These are phyloP conservation scores for Bedellia somnulentella DNA, from an alignment of 2,888 invertebrate genomes.

Conservation along the genomic window DNA sequence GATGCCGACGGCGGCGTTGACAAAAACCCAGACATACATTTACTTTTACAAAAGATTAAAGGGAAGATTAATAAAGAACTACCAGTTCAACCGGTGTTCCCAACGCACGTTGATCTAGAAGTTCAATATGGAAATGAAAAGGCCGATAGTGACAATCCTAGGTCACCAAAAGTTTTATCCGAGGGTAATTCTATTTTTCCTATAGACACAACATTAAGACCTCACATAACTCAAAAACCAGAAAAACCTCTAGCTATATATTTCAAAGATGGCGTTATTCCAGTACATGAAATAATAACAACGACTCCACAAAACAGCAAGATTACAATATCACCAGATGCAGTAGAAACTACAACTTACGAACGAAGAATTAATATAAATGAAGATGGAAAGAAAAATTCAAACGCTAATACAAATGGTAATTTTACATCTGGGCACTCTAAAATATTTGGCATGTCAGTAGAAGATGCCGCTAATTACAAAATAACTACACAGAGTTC, in stretches of 20 bases:
- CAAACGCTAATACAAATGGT: conserved; percentile 12
- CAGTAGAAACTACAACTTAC: no score
- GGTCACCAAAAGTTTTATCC: conserved; percentile 29
- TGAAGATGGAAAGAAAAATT: not conserved
- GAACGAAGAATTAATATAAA: no score
- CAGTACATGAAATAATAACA: no score
- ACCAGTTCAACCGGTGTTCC: conserved; percentile 39
- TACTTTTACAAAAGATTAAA: conserved; percentile 19
- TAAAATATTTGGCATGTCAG: conserved; percentile 63
- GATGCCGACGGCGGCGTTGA: conserved; percentile 21
- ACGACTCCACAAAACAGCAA: not conserved
- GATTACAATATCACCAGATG: no score
- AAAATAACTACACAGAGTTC: conserved; percentile 52
- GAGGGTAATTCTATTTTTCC: conserved; percentile 15
- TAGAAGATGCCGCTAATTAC: conserved; percentile 61
- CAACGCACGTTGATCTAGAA: conserved; percentile 44
- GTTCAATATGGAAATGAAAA: conserved; percentile 55
- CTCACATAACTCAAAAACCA: conserved; percentile 48
- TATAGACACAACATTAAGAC: conserved; percentile 38
- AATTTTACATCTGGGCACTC: conserved; percentile 66
- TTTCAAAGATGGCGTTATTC: conserved; percentile 24
- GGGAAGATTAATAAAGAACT: conserved; percentile 22
- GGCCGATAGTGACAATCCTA: conserved; percentile 32
- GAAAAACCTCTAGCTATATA: conserved; percentile 44
- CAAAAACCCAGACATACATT: conserved; percentile 20